phyloP scores from a whole-genome alignment of 53 echinoderm and acorn worm genomes.

The Arbacia lixula region DNA sequence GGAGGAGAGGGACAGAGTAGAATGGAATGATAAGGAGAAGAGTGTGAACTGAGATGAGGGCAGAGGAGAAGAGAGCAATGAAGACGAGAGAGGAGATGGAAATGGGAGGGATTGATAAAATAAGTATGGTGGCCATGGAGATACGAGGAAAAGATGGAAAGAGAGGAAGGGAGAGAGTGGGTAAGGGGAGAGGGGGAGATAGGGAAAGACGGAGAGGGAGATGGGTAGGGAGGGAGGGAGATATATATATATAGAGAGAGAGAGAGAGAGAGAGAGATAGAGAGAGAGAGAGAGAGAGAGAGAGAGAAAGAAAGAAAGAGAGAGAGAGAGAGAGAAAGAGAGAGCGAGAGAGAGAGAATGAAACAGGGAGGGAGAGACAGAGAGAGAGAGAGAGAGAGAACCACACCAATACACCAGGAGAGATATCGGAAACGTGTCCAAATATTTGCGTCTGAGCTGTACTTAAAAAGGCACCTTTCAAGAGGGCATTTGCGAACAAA shows the following conservation, averaged over 20 bases:
- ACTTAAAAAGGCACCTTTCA: constrained; percentile 53
- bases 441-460: constrained; percentile 53
- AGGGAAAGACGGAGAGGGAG: too few species aligned
- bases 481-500: constrained; percentile 52
- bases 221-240: neutral
- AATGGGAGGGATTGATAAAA: too few species aligned
- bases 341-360: neutral
- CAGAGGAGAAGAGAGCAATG: too few species aligned
- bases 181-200: too few species aligned
- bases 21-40: too few species aligned
- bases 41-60: too few species aligned
- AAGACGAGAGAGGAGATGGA: too few species aligned
- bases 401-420: neutral
- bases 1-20: too few species aligned
- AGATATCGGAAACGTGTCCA: constrained; percentile 63
- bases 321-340: neutral
- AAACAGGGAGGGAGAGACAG: neutral
- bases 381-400: neutral
- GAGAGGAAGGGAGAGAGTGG: too few species aligned
- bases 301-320: neutral
- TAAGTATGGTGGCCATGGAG: too few species aligned
- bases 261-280: neutral
- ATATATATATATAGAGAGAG: neutral
- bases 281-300: neutral
- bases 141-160: too few species aligned